phyloP scores from a whole-genome alignment of 2,888 invertebrate species.

The Orthosia gracilis region DNA sequence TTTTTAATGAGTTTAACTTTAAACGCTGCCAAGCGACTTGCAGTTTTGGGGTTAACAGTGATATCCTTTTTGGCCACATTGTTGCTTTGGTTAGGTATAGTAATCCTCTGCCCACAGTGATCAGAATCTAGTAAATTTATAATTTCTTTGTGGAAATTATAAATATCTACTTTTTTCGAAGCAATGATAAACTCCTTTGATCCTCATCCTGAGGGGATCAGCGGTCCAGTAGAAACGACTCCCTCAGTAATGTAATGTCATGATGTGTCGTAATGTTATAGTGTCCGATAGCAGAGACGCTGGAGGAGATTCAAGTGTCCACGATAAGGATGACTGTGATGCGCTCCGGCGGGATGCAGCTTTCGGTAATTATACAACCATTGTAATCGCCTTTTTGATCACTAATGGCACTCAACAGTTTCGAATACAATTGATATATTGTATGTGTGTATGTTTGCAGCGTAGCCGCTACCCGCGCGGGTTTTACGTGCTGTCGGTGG shows the following conservation, averaged over 20 bases:
- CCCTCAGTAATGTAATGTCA: too few species aligned
- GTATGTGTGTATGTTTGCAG: constrained; percentile 65
- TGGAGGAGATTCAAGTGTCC: constrained; percentile 65
- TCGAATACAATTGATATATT: neutral
- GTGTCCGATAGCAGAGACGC: constrained; percentile 84
- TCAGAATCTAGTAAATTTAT: too few species aligned
- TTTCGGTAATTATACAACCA: constrained; percentile 74
- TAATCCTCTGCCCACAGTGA: too few species aligned
- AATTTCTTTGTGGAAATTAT: too few species aligned
- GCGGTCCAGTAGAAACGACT: too few species aligned
- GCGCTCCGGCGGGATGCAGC: constrained; percentile 81
- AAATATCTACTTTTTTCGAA: too few species aligned
- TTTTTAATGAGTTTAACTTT: too few species aligned
- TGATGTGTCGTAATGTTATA: constrained; percentile 65
- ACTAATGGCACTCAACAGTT: neutral
- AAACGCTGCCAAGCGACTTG: too few species aligned
- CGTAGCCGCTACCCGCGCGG: constrained; percentile 79
- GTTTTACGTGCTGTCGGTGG: constrained; percentile 80
- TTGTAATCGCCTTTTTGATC: neutral
- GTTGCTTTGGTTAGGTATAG: too few species aligned
- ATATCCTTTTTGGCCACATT: too few species aligned
- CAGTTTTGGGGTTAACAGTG: too few species aligned
- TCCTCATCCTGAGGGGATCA: neutral
- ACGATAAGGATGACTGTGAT: constrained; percentile 81
- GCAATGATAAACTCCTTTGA: too few species aligned